Evolutionary conservation across 2,113 vertebrate species (phyloP).

Genomic region (Mormoops blainvillei): DNA sequence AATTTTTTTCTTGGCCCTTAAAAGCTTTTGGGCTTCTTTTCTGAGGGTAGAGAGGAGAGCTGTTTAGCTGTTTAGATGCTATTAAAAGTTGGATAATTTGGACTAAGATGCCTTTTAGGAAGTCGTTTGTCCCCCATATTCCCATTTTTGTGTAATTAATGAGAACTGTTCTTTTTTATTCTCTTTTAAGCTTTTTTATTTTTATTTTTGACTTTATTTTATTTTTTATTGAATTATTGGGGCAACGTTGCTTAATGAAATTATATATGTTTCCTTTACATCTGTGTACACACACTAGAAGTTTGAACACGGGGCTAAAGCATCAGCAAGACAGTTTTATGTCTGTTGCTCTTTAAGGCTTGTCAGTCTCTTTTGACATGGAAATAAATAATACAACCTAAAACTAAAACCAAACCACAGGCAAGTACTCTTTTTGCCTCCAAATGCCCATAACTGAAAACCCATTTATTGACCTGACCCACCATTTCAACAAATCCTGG

Average conservation of each 20-base stretch:
- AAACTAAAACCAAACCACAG: slow-evolving; percentile 14
- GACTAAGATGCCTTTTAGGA: background rate
- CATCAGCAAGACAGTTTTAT: background rate
- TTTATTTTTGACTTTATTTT: too few species aligned
- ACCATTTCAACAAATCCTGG: slow-evolving; percentile 41
- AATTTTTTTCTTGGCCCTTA: background rate
- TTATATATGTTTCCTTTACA: background rate
- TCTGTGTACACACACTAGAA: background rate
- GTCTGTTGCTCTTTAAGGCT: background rate
- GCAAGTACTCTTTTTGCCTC: background rate
- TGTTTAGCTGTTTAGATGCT: background rate
- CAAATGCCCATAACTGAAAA: background rate
- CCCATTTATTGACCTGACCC: background rate
- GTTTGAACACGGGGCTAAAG: background rate
- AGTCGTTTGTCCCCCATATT: background rate
- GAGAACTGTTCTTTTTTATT: background rate
- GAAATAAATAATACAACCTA: background rate
- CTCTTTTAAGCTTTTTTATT: too few species aligned
- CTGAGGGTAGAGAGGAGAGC: background rate
- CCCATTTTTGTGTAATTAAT: background rate
- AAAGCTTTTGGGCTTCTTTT: background rate
- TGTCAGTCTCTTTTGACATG: background rate
- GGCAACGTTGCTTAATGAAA: too few species aligned
- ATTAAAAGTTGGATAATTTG: slow-evolving; percentile 13
- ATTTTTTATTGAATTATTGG: too few species aligned